Evolutionary conservation across 2,888 invertebrate genomes (phyloP).

Genomic region (Auanema freiburgensis): DNA sequence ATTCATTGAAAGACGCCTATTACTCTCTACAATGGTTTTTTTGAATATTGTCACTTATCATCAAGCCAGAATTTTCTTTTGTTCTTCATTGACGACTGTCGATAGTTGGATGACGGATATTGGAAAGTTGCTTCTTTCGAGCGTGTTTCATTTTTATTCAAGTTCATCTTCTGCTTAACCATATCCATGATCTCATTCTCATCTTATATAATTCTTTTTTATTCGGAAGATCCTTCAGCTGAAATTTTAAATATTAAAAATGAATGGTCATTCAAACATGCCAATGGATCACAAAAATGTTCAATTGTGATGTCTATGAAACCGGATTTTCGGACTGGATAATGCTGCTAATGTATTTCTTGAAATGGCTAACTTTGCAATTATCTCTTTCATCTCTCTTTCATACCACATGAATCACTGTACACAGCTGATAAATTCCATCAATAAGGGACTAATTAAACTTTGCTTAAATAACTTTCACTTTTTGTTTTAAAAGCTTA

Average conservation of each 20-base stretch:
- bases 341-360: neutral
- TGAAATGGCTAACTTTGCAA: neutral
- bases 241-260: too few relatives aligned
- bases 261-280: too few relatives aligned
- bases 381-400: slow-evolving; percentile 3
- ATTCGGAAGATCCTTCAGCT: too few relatives aligned
- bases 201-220: too few relatives aligned
- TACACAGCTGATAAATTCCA: neutral
- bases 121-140: neutral
- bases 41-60: neutral
- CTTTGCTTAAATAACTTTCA: too few relatives aligned
- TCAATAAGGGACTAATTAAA: neutral
- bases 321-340: slow-evolving; percentile 6
- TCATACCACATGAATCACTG: neutral
- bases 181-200: too few relatives aligned
- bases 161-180: too few relatives aligned
- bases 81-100: slow-evolving; percentile 10
- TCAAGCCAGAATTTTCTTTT: neutral
- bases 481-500: too few relatives aligned
- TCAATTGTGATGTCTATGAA: neutral
- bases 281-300: too few relatives aligned
- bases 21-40: neutral
- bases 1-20: neutral
- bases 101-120: neutral
- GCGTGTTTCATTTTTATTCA: too few relatives aligned